Conservation (phyloP, 2,797 vertebrate species). For the Tapera naevia region DNA sequence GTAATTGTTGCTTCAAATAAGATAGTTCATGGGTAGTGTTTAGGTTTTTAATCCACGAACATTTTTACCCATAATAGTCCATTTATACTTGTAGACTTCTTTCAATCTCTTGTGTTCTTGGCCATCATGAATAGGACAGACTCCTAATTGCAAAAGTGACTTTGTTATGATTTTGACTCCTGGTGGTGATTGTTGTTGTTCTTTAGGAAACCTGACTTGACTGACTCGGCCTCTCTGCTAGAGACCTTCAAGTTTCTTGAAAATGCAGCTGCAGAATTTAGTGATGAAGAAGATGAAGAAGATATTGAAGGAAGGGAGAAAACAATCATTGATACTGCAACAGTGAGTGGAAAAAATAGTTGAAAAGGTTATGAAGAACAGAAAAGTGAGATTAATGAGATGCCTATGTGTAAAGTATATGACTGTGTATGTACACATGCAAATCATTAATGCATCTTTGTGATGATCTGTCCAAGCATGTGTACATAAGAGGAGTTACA, state of each 20-base stretch:
- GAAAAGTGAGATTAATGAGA: conserved; percentile 60
- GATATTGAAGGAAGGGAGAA: conserved; percentile 91
- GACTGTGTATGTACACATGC: conserved; percentile 52
- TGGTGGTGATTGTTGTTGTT: conserved; percentile 39
- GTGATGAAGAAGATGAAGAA: conserved; percentile 98
- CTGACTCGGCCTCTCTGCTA: conserved; percentile 91
- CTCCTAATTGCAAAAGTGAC: not conserved
- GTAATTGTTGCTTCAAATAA: not conserved
- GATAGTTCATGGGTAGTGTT: not conserved
- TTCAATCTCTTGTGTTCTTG: not conserved
- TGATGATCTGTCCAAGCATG: conserved; percentile 32
- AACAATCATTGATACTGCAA: conserved; percentile 90
- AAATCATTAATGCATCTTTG: conserved; percentile 35
- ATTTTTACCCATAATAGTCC: not conserved
- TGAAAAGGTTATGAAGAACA: conserved; percentile 56
- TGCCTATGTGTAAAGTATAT: conserved; percentile 35
- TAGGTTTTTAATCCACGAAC: not conserved
- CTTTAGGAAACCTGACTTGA: conserved; percentile 91
- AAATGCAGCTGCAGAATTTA: conserved; percentile 92
- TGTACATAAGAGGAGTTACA: conserved; percentile 14
- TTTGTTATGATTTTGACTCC: conserved; percentile 15
- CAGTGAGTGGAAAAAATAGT: conserved; percentile 81
- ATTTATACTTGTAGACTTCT: not conserved
- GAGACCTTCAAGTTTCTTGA: conserved; percentile 98
- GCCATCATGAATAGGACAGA: not conserved